Conservation (phyloP, 1,140 invertebrate species). For the Drosophila repletoides region DNA sequence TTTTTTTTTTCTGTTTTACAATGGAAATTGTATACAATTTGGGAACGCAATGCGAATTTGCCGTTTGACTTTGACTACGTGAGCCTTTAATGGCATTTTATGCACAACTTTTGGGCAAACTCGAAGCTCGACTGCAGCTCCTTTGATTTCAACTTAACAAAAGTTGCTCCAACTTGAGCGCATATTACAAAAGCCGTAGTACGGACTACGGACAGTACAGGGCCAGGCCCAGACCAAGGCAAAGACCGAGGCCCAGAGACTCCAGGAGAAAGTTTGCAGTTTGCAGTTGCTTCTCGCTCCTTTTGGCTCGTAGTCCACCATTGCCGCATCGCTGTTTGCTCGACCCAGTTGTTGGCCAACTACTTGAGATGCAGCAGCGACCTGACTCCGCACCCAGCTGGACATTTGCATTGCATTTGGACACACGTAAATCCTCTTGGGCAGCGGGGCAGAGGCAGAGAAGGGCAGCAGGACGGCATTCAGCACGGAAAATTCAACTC, state of each 20-base stretch:
- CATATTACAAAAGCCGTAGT: slow-evolving; percentile 56
- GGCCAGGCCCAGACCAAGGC: too few relatives aligned
- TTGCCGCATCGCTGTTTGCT: not conserved
- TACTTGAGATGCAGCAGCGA: slow-evolving; percentile 71
- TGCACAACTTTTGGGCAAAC: slow-evolving; percentile 56
- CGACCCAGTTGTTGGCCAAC: slow-evolving; percentile 32
- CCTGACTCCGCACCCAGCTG: slow-evolving; percentile 25
- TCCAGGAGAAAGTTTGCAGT: slow-evolving; percentile 1
- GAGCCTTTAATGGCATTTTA: slow-evolving; percentile 75
- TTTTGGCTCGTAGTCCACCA: slow-evolving; percentile 10
- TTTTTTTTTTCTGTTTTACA: slow-evolving; percentile 6
- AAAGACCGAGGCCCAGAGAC: slow-evolving; percentile 1
- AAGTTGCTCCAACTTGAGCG: slow-evolving; percentile 63
- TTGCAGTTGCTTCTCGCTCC: slow-evolving; percentile 32
- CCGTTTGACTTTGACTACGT: slow-evolving; percentile 76
- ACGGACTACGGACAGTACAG: slow-evolving; percentile 22
- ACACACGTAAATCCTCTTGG: slow-evolving; percentile 61
- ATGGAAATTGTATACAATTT: slow-evolving; percentile 30
- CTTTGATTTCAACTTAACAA: slow-evolving; percentile 74
- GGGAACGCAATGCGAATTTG: slow-evolving; percentile 64
- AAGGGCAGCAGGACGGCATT: too few relatives aligned
- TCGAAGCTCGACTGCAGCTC: slow-evolving; percentile 38
- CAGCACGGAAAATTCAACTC: slow-evolving; percentile 24
- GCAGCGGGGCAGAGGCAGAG: not conserved
- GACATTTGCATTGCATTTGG: slow-evolving; percentile 75